Base-by-base conservation (phyloP, 2,113 vertebrate species). In the Thamnophis sirtalis region DNA sequence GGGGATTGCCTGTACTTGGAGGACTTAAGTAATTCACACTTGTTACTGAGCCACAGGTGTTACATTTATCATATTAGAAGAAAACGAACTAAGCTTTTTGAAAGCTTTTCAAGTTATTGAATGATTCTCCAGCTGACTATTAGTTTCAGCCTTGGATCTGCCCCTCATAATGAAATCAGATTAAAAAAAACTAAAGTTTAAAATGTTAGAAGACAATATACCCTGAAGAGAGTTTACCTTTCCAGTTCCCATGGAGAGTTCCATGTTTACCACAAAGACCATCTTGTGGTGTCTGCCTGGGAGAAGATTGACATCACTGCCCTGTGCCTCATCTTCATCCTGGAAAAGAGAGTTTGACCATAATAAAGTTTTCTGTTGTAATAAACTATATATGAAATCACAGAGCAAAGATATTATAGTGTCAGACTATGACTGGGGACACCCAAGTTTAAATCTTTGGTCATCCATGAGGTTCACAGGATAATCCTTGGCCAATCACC, bases 241-340 rank as follows among this genome's bases (percentile, higher is more conserved):
- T 92, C 98, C 98, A 28, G 97, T 96, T 3, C 98, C 98, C 98
- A 98, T 98, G 68, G 97, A 97, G 28, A 98, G 97, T 91, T 98
- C 98, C 98, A 98, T 98, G 94, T 98, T 98, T 86, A 98, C 98
- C 89, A 98, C 98, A 95, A 98, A 98, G 94, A 98, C 98, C 98
- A 98, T 98, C 95, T 98, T 98, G 94, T 97, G 97, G 95, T 96
- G 96, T 48, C 96, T 80, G 73, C 73, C 21, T 80, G 73, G 73
- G 17, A 80, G 73, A 80, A 80, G 68, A 80, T 19, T 80, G 73
- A 80, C 73, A 80, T 80, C 91, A 84, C 98, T 97, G 24, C 97
- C 97, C 4, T 98, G 97, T 4, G 95, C 97, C 17, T 54, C 87
- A 21, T 63, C 93, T 92, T 96, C 93, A 91, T 97, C 98, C 98